Base-by-base conservation (phyloP, 2,113 vertebrate genomes). In the Brachyhypopomus gauderio region DNA sequence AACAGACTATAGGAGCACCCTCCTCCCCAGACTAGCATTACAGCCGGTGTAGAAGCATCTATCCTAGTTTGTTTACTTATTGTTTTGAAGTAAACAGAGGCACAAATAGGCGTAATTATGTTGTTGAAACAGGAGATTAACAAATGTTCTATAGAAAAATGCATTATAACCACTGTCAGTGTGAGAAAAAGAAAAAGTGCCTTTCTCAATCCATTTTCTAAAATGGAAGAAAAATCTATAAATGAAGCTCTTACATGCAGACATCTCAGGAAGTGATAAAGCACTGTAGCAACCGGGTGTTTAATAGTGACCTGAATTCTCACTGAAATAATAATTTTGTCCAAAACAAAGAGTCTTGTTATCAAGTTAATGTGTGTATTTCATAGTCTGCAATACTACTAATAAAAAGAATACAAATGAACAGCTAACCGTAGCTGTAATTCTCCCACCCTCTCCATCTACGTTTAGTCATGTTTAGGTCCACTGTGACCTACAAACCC, bases 131-230 rank as follows among this genome's bases (percentile, higher is more conserved):
- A 67, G 20, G 20, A 30, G 71, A 77, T 77, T 34, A 78, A 87
- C 66, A 77, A 30, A 56, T 58, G 14, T 25, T 14, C 27, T 79
- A 60, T 79, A 56, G 62, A 75, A n/a, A 79, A 86, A 79, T 83
- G 36, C 83, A 79, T 36, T 75, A 73, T 77, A 78, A 85, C 84
- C 87, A 62, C 75, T 74, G 84, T 84, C 81, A 83, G 23, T 78
- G 83, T 83, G 63, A 71, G 72, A 58, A 85, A 86, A 85, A 14
- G 45, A 72, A 86, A 79, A 89, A 85, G 86, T 76, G 41, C 83
- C 63, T 75, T 85, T 78, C 82, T 79, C 11, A 85, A 88, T 85
- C 81, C 56, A 23, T 27, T 72, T 87, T 75, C 38, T 58, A 82
- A 75, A 89, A 87, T 80, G 17, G 71, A 86, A 41, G 7, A 41